phyloP scores from a whole-genome alignment of 2,797 vertebrate genomes.

The Oryzias dopingdopingensis region DNA sequence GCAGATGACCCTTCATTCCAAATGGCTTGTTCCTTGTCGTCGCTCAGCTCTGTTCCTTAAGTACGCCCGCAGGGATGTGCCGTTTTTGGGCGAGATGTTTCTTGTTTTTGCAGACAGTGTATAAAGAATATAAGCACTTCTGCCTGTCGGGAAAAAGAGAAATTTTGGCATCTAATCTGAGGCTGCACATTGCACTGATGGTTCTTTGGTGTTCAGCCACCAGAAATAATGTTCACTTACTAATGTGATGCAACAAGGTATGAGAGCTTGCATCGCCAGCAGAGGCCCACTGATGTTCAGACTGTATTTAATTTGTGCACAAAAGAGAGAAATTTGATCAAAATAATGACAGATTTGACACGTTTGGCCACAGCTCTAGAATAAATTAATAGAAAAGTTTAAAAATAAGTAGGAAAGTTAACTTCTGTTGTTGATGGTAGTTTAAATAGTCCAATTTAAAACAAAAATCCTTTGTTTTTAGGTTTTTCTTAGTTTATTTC shows the following conservation, averaged over 20 bases:
- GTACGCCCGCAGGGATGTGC: too few relatives aligned
- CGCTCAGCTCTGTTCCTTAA: too few relatives aligned
- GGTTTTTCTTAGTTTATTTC: too few relatives aligned
- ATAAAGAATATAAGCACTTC: not conserved
- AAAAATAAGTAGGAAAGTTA: too few relatives aligned
- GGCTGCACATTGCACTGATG: constrained; percentile 1
- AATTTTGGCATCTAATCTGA: constrained; percentile 16
- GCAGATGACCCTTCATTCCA: constrained; percentile 42
- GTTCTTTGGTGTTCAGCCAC: constrained; percentile 2
- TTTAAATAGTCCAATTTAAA: too few relatives aligned
- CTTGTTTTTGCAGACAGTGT: constrained; percentile 6
- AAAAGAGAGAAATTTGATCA: too few relatives aligned
- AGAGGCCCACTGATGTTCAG: not conserved
- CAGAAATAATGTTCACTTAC: not conserved
- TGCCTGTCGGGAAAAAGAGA: not conserved
- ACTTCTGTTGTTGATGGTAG: too few relatives aligned
- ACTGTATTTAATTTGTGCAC: too few relatives aligned
- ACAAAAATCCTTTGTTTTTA: too few relatives aligned
- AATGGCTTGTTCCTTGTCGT: constrained; percentile 12
- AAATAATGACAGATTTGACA: too few relatives aligned
- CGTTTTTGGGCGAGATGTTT: constrained; percentile 12
- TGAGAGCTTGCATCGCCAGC: not conserved
- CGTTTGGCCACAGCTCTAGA: too few relatives aligned
- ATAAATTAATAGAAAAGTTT: too few relatives aligned
- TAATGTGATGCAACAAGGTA: constrained; percentile 6